phyloP scores from a whole-genome alignment of 2,113 vertebrate genomes.

The Leptobrachium leishanense region DNA sequence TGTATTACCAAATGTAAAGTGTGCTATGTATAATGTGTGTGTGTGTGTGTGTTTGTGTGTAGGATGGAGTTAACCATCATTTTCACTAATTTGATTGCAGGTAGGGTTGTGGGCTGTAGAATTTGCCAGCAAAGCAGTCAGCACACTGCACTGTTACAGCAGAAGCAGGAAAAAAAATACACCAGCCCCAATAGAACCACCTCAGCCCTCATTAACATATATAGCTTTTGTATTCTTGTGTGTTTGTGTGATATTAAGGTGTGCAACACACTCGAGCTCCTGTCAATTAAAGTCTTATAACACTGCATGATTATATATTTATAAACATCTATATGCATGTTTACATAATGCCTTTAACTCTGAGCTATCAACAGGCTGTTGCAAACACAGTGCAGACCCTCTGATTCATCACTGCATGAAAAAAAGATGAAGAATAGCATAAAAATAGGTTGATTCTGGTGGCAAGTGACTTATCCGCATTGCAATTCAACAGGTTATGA shows the following conservation, averaged over 20 bases:
- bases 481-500: neutral
- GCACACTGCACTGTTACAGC: neutral
- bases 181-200: neutral
- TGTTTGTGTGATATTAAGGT: too few relatives aligned
- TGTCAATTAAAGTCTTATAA: too few relatives aligned
- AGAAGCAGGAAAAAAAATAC: slow-evolving; percentile 6
- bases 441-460: neutral
- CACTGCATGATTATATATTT: too few relatives aligned
- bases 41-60: too few relatives aligned
- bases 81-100: too few relatives aligned
- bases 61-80: slow-evolving; percentile 3
- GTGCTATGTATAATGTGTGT: slow-evolving; percentile 29
- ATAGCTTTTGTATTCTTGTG: too few relatives aligned
- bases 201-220: too few relatives aligned
- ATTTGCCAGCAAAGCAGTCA: too few relatives aligned
- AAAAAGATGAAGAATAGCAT: neutral
- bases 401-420: neutral
- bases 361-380: neutral
- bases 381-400: neutral
- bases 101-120: too few relatives aligned
- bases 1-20: slow-evolving; percentile 11
- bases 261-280: too few relatives aligned
- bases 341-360: too few relatives aligned
- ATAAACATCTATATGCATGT: too few relatives aligned
- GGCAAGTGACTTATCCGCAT: neutral